Evolutionary conservation across 2,113 vertebrate species (phyloP).

Genomic region (Scatophagus argus): DNA sequence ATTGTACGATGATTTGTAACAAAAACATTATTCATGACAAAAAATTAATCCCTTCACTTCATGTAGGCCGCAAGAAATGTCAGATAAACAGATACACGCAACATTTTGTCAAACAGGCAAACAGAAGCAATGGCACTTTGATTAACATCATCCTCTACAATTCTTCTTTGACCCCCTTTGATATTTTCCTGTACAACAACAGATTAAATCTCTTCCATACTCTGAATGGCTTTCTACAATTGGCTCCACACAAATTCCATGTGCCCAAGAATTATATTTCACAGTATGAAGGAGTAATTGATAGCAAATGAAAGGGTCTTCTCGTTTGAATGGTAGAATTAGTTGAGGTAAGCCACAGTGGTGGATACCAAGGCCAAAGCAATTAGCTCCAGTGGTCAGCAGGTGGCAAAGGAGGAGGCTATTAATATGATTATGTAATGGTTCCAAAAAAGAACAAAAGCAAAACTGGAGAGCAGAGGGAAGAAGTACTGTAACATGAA

Average conservation of each 20-base stretch:
- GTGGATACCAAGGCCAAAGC: slow-evolving; percentile 21
- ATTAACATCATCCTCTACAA: neutral
- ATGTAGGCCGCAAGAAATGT: neutral
- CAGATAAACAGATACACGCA: neutral
- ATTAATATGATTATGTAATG: slow-evolving; percentile 33
- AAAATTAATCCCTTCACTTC: neutral
- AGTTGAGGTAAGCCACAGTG: neutral
- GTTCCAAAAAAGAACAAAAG: neutral
- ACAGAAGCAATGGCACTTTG: neutral
- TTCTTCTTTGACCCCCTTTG: neutral
- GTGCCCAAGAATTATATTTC: neutral
- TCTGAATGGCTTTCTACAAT: neutral
- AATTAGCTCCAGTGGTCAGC: slow-evolving; percentile 29
- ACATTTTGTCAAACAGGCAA: neutral
- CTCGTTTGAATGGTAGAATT: slow-evolving; percentile 25
- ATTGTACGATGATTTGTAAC: neutral
- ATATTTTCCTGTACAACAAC: neutral
- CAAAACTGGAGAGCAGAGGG: neutral
- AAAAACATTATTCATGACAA: neutral
- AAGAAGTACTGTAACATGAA: neutral
- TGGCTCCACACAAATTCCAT: neutral
- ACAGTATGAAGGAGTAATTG: slow-evolving; percentile 17
- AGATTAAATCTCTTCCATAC: neutral
- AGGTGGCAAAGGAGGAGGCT: slow-evolving; percentile 35
- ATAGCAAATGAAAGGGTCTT: slow-evolving; percentile 29